phyloP scores from a whole-genome alignment of 2,113 vertebrate species.

The Pongo abelii region DNA sequence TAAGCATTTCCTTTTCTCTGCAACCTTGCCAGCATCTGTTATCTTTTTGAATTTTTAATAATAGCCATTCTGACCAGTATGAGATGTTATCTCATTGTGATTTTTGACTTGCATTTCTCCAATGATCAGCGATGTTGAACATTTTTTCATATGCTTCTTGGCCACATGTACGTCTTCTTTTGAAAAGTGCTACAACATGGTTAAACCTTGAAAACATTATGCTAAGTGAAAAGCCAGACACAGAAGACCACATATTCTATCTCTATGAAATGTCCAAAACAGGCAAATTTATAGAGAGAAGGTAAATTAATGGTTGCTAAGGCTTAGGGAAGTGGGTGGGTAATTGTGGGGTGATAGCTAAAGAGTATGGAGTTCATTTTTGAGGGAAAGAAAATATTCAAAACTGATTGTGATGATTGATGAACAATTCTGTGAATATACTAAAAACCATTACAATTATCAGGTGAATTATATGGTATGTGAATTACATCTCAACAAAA shows the following conservation, averaged over 20 bases:
- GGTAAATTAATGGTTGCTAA: background rate
- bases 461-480: background rate
- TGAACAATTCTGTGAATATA: background rate
- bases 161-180: too few species aligned
- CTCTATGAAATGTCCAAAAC: constrained; percentile 5
- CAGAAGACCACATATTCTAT: background rate
- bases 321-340: rapidly evolving
- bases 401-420: background rate
- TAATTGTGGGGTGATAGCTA: background rate
- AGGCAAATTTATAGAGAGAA: background rate
- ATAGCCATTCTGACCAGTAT: too few species aligned
- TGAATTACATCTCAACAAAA: constrained; percentile 4
- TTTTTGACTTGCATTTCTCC: too few species aligned
- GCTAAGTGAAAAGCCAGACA: background rate
- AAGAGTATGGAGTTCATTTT: background rate
- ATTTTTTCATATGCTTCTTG: too few species aligned
- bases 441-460: background rate
- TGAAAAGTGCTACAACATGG: background rate
- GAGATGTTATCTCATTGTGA: too few species aligned
- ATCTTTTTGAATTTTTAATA: too few species aligned
- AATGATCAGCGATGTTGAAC: too few species aligned
- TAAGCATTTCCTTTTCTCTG: too few species aligned
- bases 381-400: background rate
- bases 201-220: background rate
- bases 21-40: too few species aligned